Conservation (phyloP, 2,113 vertebrate species). For the Megatriorchis doriae region DNA sequence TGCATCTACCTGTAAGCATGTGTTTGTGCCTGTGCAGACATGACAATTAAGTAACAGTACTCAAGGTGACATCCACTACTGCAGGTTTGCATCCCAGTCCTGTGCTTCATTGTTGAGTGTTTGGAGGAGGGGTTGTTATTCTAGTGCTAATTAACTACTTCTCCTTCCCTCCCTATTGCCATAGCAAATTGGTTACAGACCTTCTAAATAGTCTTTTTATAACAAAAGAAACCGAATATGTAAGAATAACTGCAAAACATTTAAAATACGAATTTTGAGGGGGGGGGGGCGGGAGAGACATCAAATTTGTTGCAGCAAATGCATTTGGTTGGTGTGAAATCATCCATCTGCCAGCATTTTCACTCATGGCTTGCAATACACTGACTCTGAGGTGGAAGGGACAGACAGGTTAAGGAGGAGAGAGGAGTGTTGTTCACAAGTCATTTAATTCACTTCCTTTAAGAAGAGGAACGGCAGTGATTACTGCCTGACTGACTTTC, state of each 20-base stretch:
- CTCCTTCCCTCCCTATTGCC: neutral
- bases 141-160: neutral
- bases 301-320: neutral
- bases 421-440: neutral
- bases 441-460: neutral
- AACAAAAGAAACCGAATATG: neutral
- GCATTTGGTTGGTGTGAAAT: neutral
- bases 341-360: neutral
- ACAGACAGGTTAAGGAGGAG: neutral
- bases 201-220: neutral
- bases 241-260: neutral
- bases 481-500: neutral
- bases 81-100: neutral
- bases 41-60: neutral
- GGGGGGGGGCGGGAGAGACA: fast-evolving
- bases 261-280: neutral
- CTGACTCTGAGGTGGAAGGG: neutral
- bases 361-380: neutral
- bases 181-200: neutral
- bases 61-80: neutral
- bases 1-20: neutral
- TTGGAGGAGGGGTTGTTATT: neutral
- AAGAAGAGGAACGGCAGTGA: neutral
- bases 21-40: neutral
- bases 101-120: neutral